Conservation (phyloP, 2,113 vertebrate species). For the Condylura cristata region DNA sequence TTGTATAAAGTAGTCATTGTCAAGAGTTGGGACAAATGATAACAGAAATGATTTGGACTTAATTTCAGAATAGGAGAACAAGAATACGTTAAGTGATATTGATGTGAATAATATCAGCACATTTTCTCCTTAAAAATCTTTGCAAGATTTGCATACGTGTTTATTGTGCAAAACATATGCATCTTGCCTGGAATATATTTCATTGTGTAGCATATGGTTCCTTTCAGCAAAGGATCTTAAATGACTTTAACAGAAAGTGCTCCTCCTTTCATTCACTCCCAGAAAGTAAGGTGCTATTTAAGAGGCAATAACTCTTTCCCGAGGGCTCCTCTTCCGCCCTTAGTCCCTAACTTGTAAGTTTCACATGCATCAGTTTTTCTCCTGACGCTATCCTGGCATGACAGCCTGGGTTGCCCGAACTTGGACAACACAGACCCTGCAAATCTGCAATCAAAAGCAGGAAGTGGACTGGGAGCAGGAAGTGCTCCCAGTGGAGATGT, state of each 20-base stretch:
- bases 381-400: background rate
- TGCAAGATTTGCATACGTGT: conserved; percentile 75
- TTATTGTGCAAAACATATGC: conserved; percentile 77
- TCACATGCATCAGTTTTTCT: background rate
- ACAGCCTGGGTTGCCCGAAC: background rate
- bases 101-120: conserved; percentile 57
- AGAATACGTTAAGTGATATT: background rate
- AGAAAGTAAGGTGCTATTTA: conserved; percentile 63
- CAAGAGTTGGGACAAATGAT: background rate
- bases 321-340: conserved; percentile 24
- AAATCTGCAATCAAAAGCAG: conserved; percentile 18
- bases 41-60: background rate
- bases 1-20: background rate
- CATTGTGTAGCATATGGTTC: conserved; percentile 80
- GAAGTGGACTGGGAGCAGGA: background rate
- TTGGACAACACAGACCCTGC: background rate
- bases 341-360: conserved; percentile 18
- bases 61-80: background rate
- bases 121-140: conserved; percentile 56
- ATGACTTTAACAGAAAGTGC: conserved; percentile 72
- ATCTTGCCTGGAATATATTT: conserved; percentile 76
- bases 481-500: background rate
- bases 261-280: conserved; percentile 61
- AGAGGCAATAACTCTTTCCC: conserved; percentile 57
- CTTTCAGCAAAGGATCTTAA: conserved; percentile 78